phyloP scores from a whole-genome alignment of 2,888 invertebrate species.

The Portevinia maculata region DNA sequence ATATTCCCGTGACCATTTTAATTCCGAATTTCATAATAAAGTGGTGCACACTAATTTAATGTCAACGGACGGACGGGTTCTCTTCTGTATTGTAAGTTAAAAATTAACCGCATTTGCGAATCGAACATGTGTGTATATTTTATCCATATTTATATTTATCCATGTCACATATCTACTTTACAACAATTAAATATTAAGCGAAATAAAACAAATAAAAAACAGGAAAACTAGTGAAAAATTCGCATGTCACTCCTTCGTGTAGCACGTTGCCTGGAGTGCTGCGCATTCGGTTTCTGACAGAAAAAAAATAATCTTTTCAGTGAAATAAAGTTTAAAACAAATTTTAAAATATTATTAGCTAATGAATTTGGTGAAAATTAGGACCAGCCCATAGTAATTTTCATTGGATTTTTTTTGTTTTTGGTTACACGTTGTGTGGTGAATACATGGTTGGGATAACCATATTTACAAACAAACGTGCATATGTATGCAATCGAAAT shows the following conservation, averaged over 20 bases:
- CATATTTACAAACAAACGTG: constrained; percentile 35
- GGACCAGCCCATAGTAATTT: background rate
- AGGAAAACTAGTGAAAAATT: constrained; percentile 31
- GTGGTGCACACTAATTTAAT: too few species aligned
- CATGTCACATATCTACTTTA: background rate
- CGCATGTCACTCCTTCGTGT: constrained; percentile 28
- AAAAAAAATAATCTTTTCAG: background rate
- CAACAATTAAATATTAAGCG: constrained; percentile 20
- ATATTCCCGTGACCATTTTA: background rate
- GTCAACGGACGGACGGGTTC: too few species aligned
- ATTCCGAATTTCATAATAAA: background rate
- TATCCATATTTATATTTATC: constrained; percentile 1
- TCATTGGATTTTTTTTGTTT: background rate
- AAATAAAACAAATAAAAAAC: constrained; percentile 14
- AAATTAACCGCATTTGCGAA: background rate
- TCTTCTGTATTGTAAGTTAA: background rate
- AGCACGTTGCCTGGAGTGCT: constrained; percentile 54
- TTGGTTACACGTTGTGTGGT: constrained; percentile 4
- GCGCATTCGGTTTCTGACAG: constrained; percentile 16
- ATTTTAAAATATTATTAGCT: background rate
- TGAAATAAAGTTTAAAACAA: background rate
- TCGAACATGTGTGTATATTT: constrained; percentile 3
- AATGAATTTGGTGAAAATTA: background rate
- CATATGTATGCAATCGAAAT: constrained; percentile 9
- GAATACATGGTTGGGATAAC: constrained; percentile 6